Base-by-base conservation (phyloP, 2,113 vertebrate species). In the Thunnus thynnus region DNA sequence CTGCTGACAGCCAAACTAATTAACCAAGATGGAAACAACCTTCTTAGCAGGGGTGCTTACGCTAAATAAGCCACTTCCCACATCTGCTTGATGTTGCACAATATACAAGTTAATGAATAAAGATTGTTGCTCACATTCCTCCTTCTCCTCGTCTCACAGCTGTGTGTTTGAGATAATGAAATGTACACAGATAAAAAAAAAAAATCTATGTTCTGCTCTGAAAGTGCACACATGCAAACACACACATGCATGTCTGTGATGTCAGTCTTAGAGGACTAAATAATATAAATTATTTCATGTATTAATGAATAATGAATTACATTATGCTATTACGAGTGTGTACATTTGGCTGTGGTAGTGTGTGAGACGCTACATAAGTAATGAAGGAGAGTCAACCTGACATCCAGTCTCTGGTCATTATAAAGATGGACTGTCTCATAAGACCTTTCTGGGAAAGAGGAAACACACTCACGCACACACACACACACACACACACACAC, bases 361-460 rank as follows among this genome's bases (percentile, higher is more conserved):
- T 51, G 13, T 36, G 50, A 64, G 52, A 55, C 12, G 52, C 8
- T 46, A 50, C 25, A 32, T 82, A 20, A 64, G 72, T 50, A 52
- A 54, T 48, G 41, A 57, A 47, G 58, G 11, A 58, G 57, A 68
- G 16, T 69, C 47, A 46, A 60, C 55, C 18, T 86, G 84, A 82
- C 78, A 70, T 71, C 60, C 51, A 82, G 72, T 80, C 60, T 60
- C 54, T 16, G 27, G 76, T 75, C 60, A 64, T 89, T 74, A 84
- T 58, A 63, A 16, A 55, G 63, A 67, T 9, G 25, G 18, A 7
- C 13, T 3, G 20, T 74, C 76, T 71, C 50, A 13, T 22, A 50
- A 80, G 72, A 69, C 65, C 63, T 80, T 60, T 68, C 8, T 30
- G 18, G n/a, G 25, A 76, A 51, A 56, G 18, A 68, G 13, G 20